These are phyloP conservation scores for Chelidonichthys spinosus DNA, from an alignment of 2,797 vertebrate species.

Conservation along the genomic window DNA sequence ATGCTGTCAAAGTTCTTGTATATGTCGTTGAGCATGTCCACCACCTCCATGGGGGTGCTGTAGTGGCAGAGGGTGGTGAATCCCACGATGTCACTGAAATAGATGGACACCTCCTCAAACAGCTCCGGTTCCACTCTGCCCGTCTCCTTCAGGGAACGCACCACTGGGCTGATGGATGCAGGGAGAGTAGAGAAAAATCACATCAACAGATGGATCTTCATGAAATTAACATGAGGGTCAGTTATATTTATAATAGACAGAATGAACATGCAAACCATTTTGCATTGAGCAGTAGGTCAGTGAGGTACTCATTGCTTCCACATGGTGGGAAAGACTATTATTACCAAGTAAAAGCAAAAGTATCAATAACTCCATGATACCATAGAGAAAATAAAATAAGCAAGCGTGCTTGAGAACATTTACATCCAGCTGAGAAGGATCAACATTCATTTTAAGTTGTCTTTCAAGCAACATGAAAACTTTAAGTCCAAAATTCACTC, in stretches of 20 bases:
- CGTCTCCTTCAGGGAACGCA: constrained; percentile 95
- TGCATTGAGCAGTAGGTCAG: background rate
- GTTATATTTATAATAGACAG: background rate
- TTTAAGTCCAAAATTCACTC: constrained; percentile 6
- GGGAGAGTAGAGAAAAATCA: background rate
- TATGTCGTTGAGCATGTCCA: constrained; percentile 98
- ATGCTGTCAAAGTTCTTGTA: constrained; percentile 98
- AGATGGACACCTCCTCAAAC: constrained; percentile 96
- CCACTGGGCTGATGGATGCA: constrained; percentile 87
- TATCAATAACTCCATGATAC: too few species aligned
- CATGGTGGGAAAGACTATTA: background rate
- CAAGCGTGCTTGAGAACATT: too few species aligned
- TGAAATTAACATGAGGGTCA: background rate
- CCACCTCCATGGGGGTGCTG: constrained; percentile 98
- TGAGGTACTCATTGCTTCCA: background rate
- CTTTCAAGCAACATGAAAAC: background rate
- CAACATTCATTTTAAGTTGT: too few species aligned
- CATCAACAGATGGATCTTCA: background rate
- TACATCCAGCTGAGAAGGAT: too few species aligned
- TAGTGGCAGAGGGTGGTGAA: constrained; percentile 98
- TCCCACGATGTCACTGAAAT: constrained; percentile 98
- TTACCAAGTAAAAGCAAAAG: background rate
- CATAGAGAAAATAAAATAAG: background rate
- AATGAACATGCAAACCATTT: background rate
- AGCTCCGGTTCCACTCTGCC: constrained; percentile 94